Conservation (phyloP, 1,140 invertebrate species). For the Dendrolimus punctatus region DNA sequence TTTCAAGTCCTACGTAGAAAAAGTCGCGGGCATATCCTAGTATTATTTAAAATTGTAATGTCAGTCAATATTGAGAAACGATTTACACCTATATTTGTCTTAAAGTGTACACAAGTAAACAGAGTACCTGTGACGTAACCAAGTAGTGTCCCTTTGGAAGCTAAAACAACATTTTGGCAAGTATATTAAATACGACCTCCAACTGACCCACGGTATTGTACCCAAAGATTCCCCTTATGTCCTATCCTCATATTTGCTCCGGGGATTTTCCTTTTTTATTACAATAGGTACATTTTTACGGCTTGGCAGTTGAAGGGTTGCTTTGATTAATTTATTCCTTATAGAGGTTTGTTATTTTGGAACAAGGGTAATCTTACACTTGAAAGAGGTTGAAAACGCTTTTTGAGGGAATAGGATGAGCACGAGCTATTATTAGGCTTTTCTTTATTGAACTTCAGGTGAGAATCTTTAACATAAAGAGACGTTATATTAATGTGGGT, state of each 20-base stretch:
- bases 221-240: conserved; percentile 7
- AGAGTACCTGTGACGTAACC: conserved; percentile 16
- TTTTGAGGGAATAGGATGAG: too few relatives aligned
- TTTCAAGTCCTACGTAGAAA: too few relatives aligned
- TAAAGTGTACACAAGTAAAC: conserved; percentile 6
- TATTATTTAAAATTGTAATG: too few relatives aligned
- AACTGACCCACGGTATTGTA: conserved; percentile 12
- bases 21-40: too few relatives aligned
- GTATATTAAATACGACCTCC: conserved; percentile 21
- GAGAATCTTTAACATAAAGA: too few relatives aligned
- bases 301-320: conserved; percentile 3
- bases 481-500: too few relatives aligned
- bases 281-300: conserved; percentile 7
- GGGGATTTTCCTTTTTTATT: conserved; percentile 4
- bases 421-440: too few relatives aligned
- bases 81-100: not conserved
- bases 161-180: conserved; percentile 21
- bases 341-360: conserved; percentile 1
- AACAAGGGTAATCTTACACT: not conserved
- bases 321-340: conserved; percentile 5
- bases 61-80: too few relatives aligned
- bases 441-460: too few relatives aligned
- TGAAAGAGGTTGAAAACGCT: too few relatives aligned
- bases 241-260: conserved; percentile 1
- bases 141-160: conserved; percentile 19